These are phyloP conservation scores for Illadopsis cleaveri DNA, from an alignment of 2,113 vertebrate species.

Conservation along the genomic window DNA sequence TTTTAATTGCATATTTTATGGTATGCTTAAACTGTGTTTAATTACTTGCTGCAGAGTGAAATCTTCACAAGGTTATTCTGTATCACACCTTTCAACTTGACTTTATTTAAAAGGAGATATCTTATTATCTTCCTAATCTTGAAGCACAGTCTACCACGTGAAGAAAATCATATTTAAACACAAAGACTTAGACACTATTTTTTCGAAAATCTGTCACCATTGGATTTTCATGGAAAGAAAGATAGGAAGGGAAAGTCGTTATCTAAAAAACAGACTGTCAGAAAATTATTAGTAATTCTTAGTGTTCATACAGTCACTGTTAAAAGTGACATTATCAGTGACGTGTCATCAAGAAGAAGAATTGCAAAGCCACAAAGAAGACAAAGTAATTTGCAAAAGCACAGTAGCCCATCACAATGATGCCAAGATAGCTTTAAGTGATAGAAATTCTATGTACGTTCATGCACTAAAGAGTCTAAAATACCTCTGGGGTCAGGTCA, in stretches of 20 bases:
- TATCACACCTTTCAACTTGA: neutral
- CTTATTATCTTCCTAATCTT: conserved; percentile 37
- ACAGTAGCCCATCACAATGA: conserved; percentile 40
- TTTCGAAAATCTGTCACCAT: conserved; percentile 37
- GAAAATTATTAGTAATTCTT: conserved; percentile 66
- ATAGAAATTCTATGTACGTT: conserved; percentile 8
- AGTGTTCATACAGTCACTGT: conserved; percentile 37
- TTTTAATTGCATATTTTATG: neutral
- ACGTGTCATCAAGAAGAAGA: conserved; percentile 47
- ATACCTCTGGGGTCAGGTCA: neutral
- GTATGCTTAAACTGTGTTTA: neutral
- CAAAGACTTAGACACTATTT: conserved; percentile 16
- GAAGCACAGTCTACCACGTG: neutral
- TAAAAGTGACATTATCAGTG: conserved; percentile 71
- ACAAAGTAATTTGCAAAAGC: conserved; percentile 69
- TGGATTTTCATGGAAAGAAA: neutral
- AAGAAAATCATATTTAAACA: conserved; percentile 11
- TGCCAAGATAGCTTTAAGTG: conserved; percentile 44
- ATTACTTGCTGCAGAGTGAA: conserved; percentile 12
- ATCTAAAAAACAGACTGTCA: conserved; percentile 16
- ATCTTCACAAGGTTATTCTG: neutral
- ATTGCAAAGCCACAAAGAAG: conserved; percentile 31
- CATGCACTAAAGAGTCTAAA: neutral
- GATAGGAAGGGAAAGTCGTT: neutral
- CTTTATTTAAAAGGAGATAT: conserved; percentile 22